Percentiles rank a stretch among this genome's conserved stretches.
phyloP scores from a whole-genome alignment of 2,888 invertebrate genomes.

The Meliscaeva auricollis region DNA sequence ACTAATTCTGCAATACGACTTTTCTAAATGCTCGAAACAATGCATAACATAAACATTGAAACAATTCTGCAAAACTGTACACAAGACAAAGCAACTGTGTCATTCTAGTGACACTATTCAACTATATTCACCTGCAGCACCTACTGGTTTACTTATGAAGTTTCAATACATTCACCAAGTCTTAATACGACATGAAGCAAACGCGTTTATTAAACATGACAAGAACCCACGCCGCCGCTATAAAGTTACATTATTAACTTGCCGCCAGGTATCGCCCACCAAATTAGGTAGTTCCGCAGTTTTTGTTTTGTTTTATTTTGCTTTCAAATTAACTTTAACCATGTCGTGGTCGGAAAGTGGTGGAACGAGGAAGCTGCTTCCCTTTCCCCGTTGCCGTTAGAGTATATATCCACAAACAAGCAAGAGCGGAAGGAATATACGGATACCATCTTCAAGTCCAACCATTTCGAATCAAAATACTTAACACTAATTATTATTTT shows the following conservation, averaged over 20 bases:
- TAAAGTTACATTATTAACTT: conserved; percentile 58
- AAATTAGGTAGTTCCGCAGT: conserved; percentile 74
- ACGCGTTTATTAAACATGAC: conserved; percentile 69
- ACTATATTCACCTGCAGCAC: conserved; percentile 45
- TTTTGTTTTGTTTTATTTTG: conserved; percentile 2
- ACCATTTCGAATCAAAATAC: conserved; percentile 55
- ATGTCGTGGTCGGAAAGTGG: not conserved
- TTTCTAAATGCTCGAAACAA: too few relatives aligned
- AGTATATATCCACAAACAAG: not conserved
- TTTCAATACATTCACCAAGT: conserved; percentile 8
- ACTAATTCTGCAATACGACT: too few relatives aligned
- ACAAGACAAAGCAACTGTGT: conserved; percentile 36
- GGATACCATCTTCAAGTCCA: conserved; percentile 55
- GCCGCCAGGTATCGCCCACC: conserved; percentile 62
- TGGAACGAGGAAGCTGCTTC: conserved; percentile 23
- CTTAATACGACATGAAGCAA: conserved; percentile 39
- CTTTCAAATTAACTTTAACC: conserved; percentile 28
- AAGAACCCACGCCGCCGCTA: conserved; percentile 59
- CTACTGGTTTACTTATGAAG: conserved; percentile 44
- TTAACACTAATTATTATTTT: conserved; percentile 71
- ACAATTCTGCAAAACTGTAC: not conserved
- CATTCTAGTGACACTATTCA: conserved; percentile 61
- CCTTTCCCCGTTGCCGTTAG: not conserved
- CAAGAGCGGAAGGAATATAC: conserved; percentile 56
- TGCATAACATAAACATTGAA: conserved; percentile 7